Evolutionary conservation across 1,140 invertebrate genomes (phyloP), one percentile per base, ranked within the genome.

Genomic region (Lineus longissimus): DNA sequence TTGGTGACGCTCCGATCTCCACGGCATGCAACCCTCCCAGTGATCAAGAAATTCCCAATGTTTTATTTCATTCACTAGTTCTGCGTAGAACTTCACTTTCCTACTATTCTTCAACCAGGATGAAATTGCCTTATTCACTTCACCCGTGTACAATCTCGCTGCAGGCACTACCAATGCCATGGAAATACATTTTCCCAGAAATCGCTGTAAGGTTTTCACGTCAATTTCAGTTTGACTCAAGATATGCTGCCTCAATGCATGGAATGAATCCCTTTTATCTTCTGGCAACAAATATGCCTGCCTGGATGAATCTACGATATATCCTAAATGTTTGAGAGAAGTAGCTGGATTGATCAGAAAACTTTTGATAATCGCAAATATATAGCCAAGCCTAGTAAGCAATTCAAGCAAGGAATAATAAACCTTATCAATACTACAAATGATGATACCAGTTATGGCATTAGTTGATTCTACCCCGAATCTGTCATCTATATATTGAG

Each of bases 151-250:
- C 15, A 64, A 36, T 31, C 55, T 62, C 22, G 43, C 47, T 25
- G 40, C 60, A 9, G 62, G 62, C 6, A 64, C 29, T 17, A 55
- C 66, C n/a, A 61, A 30, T 15, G 41, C 1, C 31, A 67, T 55
- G 7, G 65, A 67, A 54, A 68, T 62, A 36, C 55, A 61, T 30
- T 68, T 68, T 11, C 62, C 66, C n/a, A 29, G 22, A 59, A 64
- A 68, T 15, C 62, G 25, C 23, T 68, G 62, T 15, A 68, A 55
- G n/a, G 54, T 64, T 19, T 57, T 62, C 0, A 68, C 7, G 55
- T 60, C 36, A 2, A 59, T 55, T 4, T 11, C 15, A 15, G n/a
- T 17, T 17, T 11, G 6, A 23, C 7, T n/a, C 17, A 66, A 47
- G 17, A 67, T 64, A 27, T 33, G 6, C 23, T 64, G 58, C 29